phyloP scores from a whole-genome alignment of 2,797 vertebrate genomes.

The Alouatta caraya region DNA sequence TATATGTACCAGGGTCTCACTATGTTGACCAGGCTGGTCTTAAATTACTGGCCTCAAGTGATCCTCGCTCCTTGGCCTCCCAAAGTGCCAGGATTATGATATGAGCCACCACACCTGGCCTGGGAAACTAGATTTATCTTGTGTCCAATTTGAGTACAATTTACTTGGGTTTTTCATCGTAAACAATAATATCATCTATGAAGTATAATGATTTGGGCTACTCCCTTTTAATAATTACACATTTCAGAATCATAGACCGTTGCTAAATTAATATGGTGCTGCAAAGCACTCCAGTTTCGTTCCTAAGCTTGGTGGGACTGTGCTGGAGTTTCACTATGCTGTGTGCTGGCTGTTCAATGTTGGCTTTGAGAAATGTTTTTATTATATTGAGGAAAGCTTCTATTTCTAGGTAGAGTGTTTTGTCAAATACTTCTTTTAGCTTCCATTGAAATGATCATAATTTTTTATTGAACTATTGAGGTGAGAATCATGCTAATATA shows the following conservation, averaged over 20 bases:
- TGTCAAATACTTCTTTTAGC: not conserved
- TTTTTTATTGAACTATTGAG: not conserved
- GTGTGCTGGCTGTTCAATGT: not conserved
- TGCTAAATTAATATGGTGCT: not conserved
- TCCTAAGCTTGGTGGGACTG: not conserved
- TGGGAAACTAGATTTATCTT: not conserved
- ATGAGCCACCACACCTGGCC: not conserved
- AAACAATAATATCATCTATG: not conserved
- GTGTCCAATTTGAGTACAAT: not conserved
- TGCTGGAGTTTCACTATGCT: not conserved
- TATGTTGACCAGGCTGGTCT: not conserved
- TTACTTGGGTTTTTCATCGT: not conserved
- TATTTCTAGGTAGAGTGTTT: not conserved
- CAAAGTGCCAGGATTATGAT: not conserved
- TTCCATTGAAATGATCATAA: not conserved
- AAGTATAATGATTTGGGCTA: not conserved
- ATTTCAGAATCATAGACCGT: not conserved
- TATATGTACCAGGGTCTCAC: not conserved
- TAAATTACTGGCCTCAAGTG: not conserved
- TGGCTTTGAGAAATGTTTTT: slow-evolving; percentile 19
- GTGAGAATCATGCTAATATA: not conserved
- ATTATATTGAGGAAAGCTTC: not conserved
- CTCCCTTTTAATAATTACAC: not conserved
- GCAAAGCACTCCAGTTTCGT: not conserved
- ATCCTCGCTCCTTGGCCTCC: not conserved